Base-by-base conservation (phyloP, 2,888 invertebrate genomes). In the Eilema sororculum region DNA sequence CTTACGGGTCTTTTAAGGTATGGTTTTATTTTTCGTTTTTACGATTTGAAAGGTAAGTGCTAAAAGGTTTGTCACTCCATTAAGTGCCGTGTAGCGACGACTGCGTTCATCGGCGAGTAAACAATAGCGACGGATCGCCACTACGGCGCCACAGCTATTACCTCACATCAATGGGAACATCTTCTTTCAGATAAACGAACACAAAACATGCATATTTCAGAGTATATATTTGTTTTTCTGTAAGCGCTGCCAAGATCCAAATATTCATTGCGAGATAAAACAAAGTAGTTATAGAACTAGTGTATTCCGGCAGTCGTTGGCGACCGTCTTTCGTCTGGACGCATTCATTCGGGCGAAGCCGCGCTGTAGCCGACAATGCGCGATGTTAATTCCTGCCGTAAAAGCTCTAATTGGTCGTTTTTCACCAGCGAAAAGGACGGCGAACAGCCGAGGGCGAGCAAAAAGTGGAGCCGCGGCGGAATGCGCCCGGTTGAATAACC, bases 401-500 rank as follows among this genome's bases (percentile, higher is more conserved):
- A 92, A 90, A 90, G 89, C 87, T 94, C 90, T 93, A 94, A 94
- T 94, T 94, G 91, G 91, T 93, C 87, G 87, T 89, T 89, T 89
- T 89, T 89, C 87, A 85, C 78, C 82, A 83, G 75, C 78, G 81
- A 80, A 70, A 85, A 86, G 82, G 83, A 81, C 79, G 82, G 82
- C 80, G 83, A 85, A 79, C 78, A 80, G 80, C 80, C 79, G 79
- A 82, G 83, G 83, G 80, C 87, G 92, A 93, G 91, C 93, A 95
- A 95, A 92, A 95, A 95, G 93, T 91, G 90, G 89, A 86, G 86
- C 89, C 93, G 94, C 89, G 94, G 89, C 91, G 94, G 95, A 94
- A 95, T 95, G 95, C 87, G 93, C 88, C 87, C 91, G 93, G 94
- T 94, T 94, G 94, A 94, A 94, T 93, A 94, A 93, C 94, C 94